Base-by-base conservation (phyloP, 2,113 vertebrate species). In the Erythrocercus mccallii region DNA sequence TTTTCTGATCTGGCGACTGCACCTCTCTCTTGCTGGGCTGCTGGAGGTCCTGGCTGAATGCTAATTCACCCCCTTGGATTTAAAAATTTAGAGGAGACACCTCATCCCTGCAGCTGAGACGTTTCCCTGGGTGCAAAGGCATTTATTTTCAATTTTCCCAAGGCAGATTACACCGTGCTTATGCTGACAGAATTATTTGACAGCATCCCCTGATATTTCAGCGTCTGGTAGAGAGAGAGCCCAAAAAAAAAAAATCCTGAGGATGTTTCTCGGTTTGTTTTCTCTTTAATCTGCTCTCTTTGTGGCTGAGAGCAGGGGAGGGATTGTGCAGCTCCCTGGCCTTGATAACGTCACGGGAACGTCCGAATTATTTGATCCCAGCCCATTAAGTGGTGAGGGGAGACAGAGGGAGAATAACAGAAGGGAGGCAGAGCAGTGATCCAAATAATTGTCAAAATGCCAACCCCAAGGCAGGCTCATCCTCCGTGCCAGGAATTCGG, bases 121-220 rank as follows among this genome's bases (percentile, higher is more conserved):
- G 3, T 47, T 45, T 33, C 50, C 53, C 51, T 30, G 71, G 4
- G 33, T 62, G 60, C 5, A 3, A 38, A 42, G 7, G 28, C 40
- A 2, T 88, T 94, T 58, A 8, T 88, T 90, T 86, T 40, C 92
- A 37, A 2, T 62, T 35, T 69, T 83, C 91, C 64, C 22, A 24
- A 33, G 90, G 83, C 88, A 78, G 94, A 68, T 96, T 53, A 74
- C 19, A 11, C 60, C n/a, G 2, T 35, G 85, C 56, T 90, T 58
- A 23, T 10, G 64, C 71, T 73, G 88, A 77, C 76, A 68, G 90
- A 93, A 90, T 84, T 95, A 64, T 92, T 88, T 94, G 95, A 90
- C 92, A 86, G 93, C 82, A 57, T 92, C 90, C 88, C 82, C 64
- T 88, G 90, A 86, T 95, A 70, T 16, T 94, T 92, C 65, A 30